Conservation (phyloP, 2,797 vertebrate genomes). For the Tapirus indicus region DNA sequence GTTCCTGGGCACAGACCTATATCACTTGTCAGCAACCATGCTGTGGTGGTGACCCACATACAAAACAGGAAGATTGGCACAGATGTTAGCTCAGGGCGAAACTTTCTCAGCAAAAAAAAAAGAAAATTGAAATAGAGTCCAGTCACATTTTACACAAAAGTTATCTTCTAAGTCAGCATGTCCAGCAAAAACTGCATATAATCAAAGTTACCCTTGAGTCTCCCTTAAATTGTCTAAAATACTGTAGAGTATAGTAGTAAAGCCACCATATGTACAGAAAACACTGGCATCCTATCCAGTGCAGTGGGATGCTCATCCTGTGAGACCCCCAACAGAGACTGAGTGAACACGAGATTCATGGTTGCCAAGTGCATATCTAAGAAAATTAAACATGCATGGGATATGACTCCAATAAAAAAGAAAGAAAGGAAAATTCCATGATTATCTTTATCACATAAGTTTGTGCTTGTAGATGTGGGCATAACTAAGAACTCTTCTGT, state of each 20-base stretch:
- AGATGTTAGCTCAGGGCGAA: no score
- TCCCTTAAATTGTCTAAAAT: conserved; percentile 21
- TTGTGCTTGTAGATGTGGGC: background rate
- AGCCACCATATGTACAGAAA: background rate
- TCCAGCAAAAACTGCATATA: background rate
- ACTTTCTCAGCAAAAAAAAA: background rate
- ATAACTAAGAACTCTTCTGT: background rate
- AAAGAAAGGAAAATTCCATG: background rate
- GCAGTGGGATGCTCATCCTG: background rate
- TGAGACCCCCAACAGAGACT: background rate
- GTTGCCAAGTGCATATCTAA: background rate
- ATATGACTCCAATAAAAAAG: background rate
- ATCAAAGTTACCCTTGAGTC: conserved; percentile 12
- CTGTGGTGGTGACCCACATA: no score
- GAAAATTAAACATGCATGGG: background rate
- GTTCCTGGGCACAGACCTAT: no score
- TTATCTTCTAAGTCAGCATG: conserved; percentile 18
- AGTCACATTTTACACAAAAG: background rate
- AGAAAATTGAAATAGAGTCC: background rate
- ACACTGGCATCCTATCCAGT: background rate
- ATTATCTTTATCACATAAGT: background rate
- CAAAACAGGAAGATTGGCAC: no score
- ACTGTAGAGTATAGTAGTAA: background rate
- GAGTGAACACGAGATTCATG: background rate
- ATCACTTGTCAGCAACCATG: no score